Base-by-base conservation (phyloP, 2,797 vertebrate species). In the Xiphorhynchus erythropygius region DNA sequence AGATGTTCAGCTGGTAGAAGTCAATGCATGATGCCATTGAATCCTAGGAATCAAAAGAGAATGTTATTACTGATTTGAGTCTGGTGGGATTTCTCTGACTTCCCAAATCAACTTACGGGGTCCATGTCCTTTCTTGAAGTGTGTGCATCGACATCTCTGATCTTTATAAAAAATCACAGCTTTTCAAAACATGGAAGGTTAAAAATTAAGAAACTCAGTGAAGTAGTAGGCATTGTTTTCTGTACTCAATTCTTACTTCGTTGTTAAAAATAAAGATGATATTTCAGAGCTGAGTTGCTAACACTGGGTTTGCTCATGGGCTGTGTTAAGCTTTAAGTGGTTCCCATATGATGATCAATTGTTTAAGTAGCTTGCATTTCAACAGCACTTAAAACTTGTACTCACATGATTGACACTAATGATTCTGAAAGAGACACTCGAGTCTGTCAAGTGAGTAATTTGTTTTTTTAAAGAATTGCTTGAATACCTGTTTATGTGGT, bases 381-480 rank as follows among this genome's bases (percentile, higher is more conserved):
- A 84, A 71, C 49, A 81, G 57, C 87, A 62, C 47, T 96, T 93
- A 95, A 91, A 97, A 94, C 84, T 75, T 90, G 57, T 91, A 44
- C 90, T 95, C 75, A 55, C 28, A 57, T 97, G 97, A 97, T 95
- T 95, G 97, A 96, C 96, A 89, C 49, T 95, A 93, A 97, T 91
- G 89, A 94, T 81, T 94, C 80, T 90, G 84, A 84, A 88, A 85
- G 68, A 96, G 80, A 88, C 73, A 73, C 76, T 78, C 7, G 28
- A 76, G 84, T 75, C 79, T 85, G 87, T 92, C 18, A 49, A 87
- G 80, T 94, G 83, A 65, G 50, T 88, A 90, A 96, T 96, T 94
- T 94, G 46, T 62, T 89, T 63, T 87, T 94, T 92, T 62, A 41
- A 49, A 65, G 81, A 76, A 85, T 82, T 89, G 63, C 76, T 69